Base-by-base conservation (phyloP, 2,888 invertebrate species). In the Acanthosoma haemorrhoidale region DNA sequence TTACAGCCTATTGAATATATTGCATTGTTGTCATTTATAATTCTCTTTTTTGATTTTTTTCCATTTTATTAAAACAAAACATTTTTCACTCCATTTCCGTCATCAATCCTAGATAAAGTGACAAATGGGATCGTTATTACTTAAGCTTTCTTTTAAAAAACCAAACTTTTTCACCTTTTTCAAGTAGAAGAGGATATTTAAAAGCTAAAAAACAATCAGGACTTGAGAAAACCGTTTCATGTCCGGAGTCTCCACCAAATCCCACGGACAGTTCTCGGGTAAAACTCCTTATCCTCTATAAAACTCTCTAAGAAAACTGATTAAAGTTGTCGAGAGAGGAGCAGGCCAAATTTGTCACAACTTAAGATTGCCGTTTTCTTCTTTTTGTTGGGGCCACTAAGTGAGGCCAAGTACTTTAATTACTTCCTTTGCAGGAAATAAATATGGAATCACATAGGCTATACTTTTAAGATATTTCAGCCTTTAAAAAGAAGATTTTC, bases 251-350 rank as follows among this genome's bases (percentile, higher is more conserved):
- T 51, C 29, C 51, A 6, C 51, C 51, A 51, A 51, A 51, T 51
- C 29, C 51, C 25, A 25, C 13, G 51, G 6, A 51, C 51, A 51
- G n/a, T 51, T 51, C 29, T 51, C 51, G 51, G 29, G 6, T n/a
- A 25, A 51, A 25, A 25, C n/a, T n/a, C n/a, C n/a, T n/a, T n/a
- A n/a, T 21, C 25, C 29, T 51, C 51, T 25, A 25, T 51, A 51
- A 43, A 51, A 51, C 51, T 51, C 51, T 25, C 6, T 25, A 51
- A 51, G 51, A 51, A 51, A 51, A 21, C 51, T n/a, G 51, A 51
- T 51, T 51, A 51, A 51, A 51, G 51, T 51, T 25, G 25, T 51
- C 6, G 13, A 51, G 25, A 51, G 51, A 21, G 13, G 2, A 25
- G n/a, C 21, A 21, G 29, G 29, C 13, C 13, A 25, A 51, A 51